phyloP scores from a whole-genome alignment of 2,888 invertebrate genomes.

The Lamellibrachia satsuma region DNA sequence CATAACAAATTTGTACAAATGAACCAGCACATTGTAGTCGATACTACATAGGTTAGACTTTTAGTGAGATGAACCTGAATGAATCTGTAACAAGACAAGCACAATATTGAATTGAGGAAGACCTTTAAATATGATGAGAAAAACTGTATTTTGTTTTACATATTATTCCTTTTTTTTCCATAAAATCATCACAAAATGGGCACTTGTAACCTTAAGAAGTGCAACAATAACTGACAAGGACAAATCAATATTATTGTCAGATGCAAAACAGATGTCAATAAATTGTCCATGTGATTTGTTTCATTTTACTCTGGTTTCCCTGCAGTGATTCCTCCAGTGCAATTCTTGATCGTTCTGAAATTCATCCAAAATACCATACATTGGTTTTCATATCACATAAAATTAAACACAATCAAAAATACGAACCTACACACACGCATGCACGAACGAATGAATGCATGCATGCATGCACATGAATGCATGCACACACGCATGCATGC shows the following conservation, averaged over 20 bases:
- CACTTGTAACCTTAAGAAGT: neutral
- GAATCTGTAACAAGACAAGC: neutral
- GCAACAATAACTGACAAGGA: neutral
- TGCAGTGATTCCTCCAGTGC: conserved; percentile 51
- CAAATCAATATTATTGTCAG: neutral
- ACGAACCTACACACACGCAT: neutral
- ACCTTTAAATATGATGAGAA: neutral
- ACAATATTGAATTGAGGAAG: neutral
- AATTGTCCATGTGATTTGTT: conserved; percentile 61
- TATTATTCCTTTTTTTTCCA: neutral
- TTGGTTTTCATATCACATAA: neutral
- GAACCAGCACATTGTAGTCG: no score
- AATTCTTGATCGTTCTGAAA: conserved; percentile 54
- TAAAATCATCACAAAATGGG: neutral
- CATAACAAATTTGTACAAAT: no score
- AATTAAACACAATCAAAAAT: neutral
- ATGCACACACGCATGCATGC: neutral
- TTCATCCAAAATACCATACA: neutral
- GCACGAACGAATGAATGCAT: neutral
- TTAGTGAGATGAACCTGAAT: no score
- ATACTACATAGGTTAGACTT: no score
- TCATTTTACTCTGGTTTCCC: conserved; percentile 47
- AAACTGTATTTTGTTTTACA: neutral
- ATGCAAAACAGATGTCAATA: conserved; percentile 20
- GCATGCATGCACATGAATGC: neutral